Evolutionary conservation across 2,888 invertebrate genomes (phyloP).

Genomic region (Oligia latruncula): DNA sequence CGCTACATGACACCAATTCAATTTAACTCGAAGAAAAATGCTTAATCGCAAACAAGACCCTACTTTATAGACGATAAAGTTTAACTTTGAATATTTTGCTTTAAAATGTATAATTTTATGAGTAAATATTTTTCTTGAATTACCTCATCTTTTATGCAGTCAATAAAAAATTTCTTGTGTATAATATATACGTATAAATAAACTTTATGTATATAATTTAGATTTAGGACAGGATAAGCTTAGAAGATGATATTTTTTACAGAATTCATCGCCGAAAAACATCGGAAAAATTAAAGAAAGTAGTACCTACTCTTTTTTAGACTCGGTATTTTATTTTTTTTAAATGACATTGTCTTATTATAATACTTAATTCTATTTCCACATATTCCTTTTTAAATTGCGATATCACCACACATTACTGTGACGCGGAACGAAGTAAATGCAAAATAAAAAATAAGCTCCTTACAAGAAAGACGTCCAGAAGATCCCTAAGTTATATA

Average conservation of each 20-base stretch:
- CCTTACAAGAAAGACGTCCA: conserved; percentile 64
- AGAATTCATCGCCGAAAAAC: not conserved
- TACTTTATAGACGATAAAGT: conserved; percentile 73
- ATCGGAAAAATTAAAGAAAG: not conserved
- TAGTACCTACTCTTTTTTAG: too few species aligned
- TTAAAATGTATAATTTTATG: conserved; percentile 57
- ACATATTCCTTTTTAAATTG: conserved; percentile 22
- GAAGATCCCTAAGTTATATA: conserved; percentile 48
- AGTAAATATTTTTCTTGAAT: conserved; percentile 38
- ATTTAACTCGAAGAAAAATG: conserved; percentile 63
- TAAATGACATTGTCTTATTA: not conserved
- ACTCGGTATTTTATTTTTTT: too few species aligned
- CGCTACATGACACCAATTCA: conserved; percentile 58
- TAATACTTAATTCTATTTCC: not conserved
- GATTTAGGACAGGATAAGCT: not conserved
- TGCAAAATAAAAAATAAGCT: conserved; percentile 64
- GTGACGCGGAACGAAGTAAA: conserved; percentile 51
- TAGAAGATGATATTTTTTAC: not conserved
- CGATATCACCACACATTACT: conserved; percentile 35
- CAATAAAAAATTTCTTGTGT: conserved; percentile 3
- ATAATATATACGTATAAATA: conserved; percentile 13
- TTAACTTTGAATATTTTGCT: conserved; percentile 67
- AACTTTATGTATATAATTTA: conserved; percentile 1
- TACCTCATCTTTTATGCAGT: conserved; percentile 30
- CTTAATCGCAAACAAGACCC: conserved; percentile 73